Conservation (phyloP, 2,888 invertebrate genomes). For the Priapulus caudatus region DNA sequence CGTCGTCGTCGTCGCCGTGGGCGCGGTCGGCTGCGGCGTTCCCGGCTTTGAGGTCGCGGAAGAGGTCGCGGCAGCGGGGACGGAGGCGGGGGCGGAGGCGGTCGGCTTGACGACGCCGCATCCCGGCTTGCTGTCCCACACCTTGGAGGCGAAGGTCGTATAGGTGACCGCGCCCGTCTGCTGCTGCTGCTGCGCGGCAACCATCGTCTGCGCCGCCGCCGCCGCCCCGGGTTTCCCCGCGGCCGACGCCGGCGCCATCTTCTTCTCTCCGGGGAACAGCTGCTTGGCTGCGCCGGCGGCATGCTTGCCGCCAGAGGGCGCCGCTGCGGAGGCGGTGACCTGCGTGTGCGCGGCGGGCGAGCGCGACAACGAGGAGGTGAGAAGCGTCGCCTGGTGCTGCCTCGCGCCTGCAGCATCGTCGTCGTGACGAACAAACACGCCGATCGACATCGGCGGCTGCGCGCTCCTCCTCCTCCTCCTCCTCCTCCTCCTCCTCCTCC, state of each 20-base stretch:
- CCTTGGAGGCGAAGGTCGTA: not conserved
- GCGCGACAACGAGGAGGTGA: conserved; percentile 30
- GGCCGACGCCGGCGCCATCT: conserved; percentile 14
- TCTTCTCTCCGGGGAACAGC: conserved; percentile 31
- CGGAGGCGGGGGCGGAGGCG: not conserved
- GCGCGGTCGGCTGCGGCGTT: not conserved
- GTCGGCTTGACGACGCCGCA: too few relatives aligned
- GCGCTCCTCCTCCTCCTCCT: not conserved
- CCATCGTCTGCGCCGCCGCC: conserved; percentile 2
- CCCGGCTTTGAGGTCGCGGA: not conserved
- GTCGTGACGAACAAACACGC: conserved; percentile 12
- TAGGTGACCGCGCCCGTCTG: not conserved
- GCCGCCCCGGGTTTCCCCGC: not conserved
- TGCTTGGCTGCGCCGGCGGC: conserved; percentile 32
- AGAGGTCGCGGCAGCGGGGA: not conserved
- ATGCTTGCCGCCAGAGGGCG: conserved; percentile 18
- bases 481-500: conserved; percentile 15
- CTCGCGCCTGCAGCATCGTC: conserved; percentile 14
- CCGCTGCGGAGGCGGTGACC: conserved; percentile 33
- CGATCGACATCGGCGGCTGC: conserved; percentile 9
- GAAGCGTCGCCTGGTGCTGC: conserved; percentile 19
- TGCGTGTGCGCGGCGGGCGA: conserved; percentile 12
- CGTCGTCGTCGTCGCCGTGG: not conserved
- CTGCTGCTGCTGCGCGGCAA: not conserved
- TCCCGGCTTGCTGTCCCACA: not conserved